Evolutionary conservation across 2,113 vertebrate genomes (phyloP).

Genomic region (Catharus bicknelli): DNA sequence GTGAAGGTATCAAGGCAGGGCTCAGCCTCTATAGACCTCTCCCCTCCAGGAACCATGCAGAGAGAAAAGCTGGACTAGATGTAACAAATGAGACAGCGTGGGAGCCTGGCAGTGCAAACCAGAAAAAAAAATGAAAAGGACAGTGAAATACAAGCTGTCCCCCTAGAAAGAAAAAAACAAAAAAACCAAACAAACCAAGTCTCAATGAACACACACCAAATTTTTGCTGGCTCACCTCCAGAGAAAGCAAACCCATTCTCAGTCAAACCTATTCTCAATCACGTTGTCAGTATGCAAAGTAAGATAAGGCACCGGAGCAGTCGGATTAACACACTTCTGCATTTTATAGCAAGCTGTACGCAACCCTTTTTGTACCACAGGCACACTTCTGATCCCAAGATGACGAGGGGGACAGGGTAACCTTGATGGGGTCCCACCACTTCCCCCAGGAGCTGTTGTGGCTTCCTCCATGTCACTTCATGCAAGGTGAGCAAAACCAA

Average conservation of each 20-base stretch:
- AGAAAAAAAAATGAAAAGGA: not conserved
- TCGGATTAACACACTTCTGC: not conserved
- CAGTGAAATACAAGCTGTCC: not conserved
- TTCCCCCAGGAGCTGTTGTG: fast-evolving
- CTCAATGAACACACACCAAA: not conserved
- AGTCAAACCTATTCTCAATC: not conserved
- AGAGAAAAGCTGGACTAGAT: not conserved
- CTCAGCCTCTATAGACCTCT: fast-evolving
- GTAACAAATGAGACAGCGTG: not conserved
- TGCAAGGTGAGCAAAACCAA: not conserved
- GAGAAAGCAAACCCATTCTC: not conserved
- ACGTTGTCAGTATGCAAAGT: not conserved
- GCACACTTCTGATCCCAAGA: fast-evolving
- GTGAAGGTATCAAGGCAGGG: fast-evolving
- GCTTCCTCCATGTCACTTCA: not conserved
- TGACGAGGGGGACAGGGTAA: fast-evolving
- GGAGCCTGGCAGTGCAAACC: not conserved
- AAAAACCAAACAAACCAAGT: not conserved
- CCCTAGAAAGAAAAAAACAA: not conserved
- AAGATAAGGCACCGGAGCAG: not conserved
- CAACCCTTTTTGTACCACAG: fast-evolving
- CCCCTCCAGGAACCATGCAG: fast-evolving
- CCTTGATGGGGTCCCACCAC: not conserved
- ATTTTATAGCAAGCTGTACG: not conserved
- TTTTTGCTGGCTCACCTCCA: not conserved